Evolutionary conservation across 1,140 invertebrate species (phyloP), one percentile per base, ranked within the genome.

Genomic region (Branchinecta lynchi): DNA sequence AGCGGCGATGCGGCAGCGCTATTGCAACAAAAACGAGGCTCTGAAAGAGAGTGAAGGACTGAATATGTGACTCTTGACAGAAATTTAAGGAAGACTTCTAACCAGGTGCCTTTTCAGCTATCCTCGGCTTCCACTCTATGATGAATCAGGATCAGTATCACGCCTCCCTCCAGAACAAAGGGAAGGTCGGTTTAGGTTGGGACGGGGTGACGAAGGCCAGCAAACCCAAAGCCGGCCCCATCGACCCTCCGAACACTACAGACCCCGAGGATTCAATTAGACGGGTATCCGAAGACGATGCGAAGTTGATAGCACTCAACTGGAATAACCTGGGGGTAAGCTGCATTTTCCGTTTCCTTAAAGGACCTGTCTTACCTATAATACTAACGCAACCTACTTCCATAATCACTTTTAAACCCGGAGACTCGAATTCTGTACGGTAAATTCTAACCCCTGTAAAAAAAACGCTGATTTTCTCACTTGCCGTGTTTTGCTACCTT

Each of bases 121-220:
- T 98, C 80, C 84, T 98, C 72, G 96, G 96, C 75, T 96, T 99
- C 83, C 96, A 98, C 81, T 98, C 95, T 68, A 97, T 99, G 91
- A 91, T 99, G 87, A 99, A 98, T 81, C 96, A 99, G 84, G 94
- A 97, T 78, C 96, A 99, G 80, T 99, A 97, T 80, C 93, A 98
- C 80, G 94, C 95, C 68, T 96, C 95, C 60, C 79, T 95, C 67
- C 78, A 92, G 70, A 94, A 94, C 81, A 93, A 93, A 80, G 89
- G 69, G 12, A 71, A 68, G 0, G 83, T 91, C 71, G 89, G 89
- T 66, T 80, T 92, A 70, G 89, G 89, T 70, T 93, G 89, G 90
- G 89, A 92, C 77, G 93, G 92, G 74, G 88, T 95, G 73, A 97
- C 94, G 9, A 96, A 95, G 83, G 89, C 92, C 70, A 89, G 93